phyloP scores from a whole-genome alignment of 1,140 invertebrate species.

The Tetraneura akinire region DNA sequence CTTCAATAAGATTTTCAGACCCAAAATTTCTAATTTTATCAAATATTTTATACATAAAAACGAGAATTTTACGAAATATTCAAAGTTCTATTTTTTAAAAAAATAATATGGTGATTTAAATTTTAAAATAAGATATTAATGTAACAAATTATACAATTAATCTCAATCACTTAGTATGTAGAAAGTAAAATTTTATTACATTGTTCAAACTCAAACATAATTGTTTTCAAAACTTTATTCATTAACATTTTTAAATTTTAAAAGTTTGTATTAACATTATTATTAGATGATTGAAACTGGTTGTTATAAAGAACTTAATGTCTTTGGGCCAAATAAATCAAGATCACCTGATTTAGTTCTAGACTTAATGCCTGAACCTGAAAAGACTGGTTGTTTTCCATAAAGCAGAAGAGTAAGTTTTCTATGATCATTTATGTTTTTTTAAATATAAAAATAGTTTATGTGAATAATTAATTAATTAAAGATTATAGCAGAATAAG shows the following conservation, averaged over 20 bases:
- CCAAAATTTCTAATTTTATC: too few species aligned
- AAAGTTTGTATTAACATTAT: not conserved
- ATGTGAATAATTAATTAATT: too few species aligned
- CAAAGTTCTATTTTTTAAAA: too few species aligned
- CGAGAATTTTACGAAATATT: too few species aligned
- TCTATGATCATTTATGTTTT: too few species aligned
- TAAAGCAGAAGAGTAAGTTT: constrained; percentile 78
- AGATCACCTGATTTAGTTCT: constrained; percentile 82
- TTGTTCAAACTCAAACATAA: not conserved
- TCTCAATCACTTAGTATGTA: not conserved
- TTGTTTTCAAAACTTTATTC: not conserved
- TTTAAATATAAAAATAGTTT: too few species aligned
- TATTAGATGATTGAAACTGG: constrained; percentile 96
- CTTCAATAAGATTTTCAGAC: too few species aligned
- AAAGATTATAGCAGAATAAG: too few species aligned
- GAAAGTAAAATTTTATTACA: not conserved
- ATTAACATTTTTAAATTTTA: not conserved
- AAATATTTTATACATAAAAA: too few species aligned
- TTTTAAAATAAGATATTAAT: too few species aligned
- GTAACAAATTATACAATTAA: too few species aligned
- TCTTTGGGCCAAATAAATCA: constrained; percentile 78
- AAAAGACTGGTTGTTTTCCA: constrained; percentile 83
- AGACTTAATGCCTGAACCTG: constrained; percentile 72
- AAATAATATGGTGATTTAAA: too few species aligned
- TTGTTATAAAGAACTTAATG: constrained; percentile 91